Conservation (phyloP, 2,888 invertebrate species). For the Agrochola macilenta region DNA sequence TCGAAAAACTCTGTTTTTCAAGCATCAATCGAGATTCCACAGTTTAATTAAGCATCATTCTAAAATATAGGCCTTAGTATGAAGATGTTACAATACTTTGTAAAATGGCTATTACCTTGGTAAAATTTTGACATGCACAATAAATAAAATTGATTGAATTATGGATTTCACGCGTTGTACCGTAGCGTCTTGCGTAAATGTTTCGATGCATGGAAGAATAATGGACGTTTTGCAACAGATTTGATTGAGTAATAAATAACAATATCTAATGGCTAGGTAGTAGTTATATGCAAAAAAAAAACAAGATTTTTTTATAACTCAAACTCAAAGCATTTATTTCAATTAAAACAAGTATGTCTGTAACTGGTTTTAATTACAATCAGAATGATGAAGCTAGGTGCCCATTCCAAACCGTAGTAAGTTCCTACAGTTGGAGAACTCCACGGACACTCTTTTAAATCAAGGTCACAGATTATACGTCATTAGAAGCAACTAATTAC, state of each 20-base stretch:
- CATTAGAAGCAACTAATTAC: conserved; percentile 62
- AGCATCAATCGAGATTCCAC: conserved; percentile 16
- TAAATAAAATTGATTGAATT: conserved; percentile 30
- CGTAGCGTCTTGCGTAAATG: conserved; percentile 20
- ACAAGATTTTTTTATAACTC: no score
- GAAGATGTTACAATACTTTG: conserved; percentile 20
- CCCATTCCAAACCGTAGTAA: no score
- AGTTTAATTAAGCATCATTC: background rate
- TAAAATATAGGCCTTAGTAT: background rate
- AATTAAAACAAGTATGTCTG: no score
- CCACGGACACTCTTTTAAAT: no score
- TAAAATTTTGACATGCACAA: conserved; percentile 22
- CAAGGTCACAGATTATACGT: no score
- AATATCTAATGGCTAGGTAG: background rate
- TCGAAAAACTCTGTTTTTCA: background rate
- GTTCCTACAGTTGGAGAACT: no score
- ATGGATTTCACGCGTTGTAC: conserved; percentile 46
- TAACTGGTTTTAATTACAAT: no score
- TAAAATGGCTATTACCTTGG: conserved; percentile 8
- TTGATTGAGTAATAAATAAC: conserved; percentile 24
- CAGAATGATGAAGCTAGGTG: no score
- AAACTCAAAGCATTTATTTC: no score
- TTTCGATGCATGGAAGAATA: conserved; percentile 14
- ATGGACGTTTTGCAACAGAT: conserved; percentile 3
- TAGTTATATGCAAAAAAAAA: no score